Conservation (phyloP, 2,888 invertebrate genomes). For the Thumatha senex region DNA sequence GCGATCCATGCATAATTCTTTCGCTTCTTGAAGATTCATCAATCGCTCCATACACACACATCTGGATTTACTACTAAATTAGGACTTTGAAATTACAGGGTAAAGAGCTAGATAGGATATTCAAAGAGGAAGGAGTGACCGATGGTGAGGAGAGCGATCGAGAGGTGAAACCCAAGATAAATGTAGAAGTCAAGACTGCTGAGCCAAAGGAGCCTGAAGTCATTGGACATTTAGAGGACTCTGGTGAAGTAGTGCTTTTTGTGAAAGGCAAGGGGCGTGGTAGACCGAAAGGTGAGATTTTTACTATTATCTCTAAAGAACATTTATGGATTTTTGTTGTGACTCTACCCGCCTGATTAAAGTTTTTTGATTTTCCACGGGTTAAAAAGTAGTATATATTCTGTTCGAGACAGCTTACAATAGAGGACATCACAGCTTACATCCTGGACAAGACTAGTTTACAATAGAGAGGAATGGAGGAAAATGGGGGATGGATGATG, state of each 20-base stretch:
- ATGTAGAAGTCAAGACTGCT: constrained; percentile 28
- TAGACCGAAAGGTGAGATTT: constrained; percentile 71
- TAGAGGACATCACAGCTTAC: no score
- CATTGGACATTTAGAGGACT: constrained; percentile 86
- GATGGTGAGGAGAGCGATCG: constrained; percentile 83
- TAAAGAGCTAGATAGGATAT: constrained; percentile 89
- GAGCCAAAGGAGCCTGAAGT: constrained; percentile 75
- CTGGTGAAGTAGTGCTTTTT: constrained; percentile 85
- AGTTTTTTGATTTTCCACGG: no score
- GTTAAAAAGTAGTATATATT: no score
- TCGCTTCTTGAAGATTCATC: no score
- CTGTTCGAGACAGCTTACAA: no score
- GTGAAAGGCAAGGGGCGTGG: constrained; percentile 82
- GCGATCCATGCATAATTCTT: no score
- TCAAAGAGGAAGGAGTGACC: constrained; percentile 88
- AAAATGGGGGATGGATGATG: no score
- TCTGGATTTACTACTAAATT: not conserved
- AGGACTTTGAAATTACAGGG: constrained; percentile 70
- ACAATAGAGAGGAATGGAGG: no score
- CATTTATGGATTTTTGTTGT: not conserved
- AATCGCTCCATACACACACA: no score
- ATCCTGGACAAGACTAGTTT: no score
- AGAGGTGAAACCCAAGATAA: constrained; percentile 48
- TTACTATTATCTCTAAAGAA: not conserved
- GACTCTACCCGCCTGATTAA: no score